Evolutionary conservation across 2,113 vertebrate genomes (phyloP), one percentile per base, ranked within the genome.

Genomic region (Lepidothrix coronata): DNA sequence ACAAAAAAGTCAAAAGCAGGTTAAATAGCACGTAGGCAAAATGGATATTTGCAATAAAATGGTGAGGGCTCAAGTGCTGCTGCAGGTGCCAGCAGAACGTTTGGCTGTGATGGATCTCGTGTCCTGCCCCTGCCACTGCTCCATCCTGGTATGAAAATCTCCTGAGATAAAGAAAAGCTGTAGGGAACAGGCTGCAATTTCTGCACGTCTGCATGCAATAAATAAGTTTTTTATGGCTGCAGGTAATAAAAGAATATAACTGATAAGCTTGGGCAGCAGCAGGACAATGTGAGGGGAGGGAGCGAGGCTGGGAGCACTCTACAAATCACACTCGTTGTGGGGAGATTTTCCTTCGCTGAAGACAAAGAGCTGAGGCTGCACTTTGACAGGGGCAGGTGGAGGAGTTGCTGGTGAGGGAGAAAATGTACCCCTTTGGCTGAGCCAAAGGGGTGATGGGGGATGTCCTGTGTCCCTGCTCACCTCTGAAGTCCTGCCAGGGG

Each of bases 401-500:
- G 63, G 59, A 85, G 12, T 3, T 77, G 68, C 49, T 15, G 65
- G 46, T 54, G 2, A 3, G 51, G n/a, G 14, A 48, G 43, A 23
- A 84, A 37, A 19, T 7, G 22, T 12, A 39, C 9, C 22, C 21
- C 43, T 39, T 13, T 13, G 49, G 59, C 55, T 55, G 51, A 85
- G 55, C 31, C 30, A 19, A 51, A 55, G 54, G 31, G 49, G 12
- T 23, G 41, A 9, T 3, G 19, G 43, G 17, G 71, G 39, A 14
- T 11, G 8, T 22, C 33, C 48, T 12, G 1, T 23, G 46, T 3
- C 11, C 28, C 49, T 55, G 23, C 14, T 85, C 30, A 33, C 15
- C 23, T 9, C 33, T 0, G 0, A 16, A 19, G 24, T 19, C 55
- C 51, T 28, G 25, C 25, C 51, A 52, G 51, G 49, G 51, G 20